Evolutionary conservation across 2,797 vertebrate genomes (phyloP).

Genomic region (Hephaestus fuliginosus): DNA sequence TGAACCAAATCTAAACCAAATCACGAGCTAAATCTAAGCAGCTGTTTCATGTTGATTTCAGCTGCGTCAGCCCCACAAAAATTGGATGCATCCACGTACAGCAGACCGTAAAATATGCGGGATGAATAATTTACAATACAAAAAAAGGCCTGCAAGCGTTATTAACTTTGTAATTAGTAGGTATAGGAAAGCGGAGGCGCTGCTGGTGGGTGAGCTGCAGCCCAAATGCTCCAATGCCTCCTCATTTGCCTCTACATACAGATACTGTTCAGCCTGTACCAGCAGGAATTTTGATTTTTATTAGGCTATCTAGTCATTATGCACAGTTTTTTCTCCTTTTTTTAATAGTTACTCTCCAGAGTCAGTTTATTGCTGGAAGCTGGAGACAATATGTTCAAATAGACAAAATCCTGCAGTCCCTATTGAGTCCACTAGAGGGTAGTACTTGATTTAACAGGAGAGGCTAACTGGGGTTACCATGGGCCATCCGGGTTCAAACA

Average conservation of each 20-base stretch:
- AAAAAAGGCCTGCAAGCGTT: neutral
- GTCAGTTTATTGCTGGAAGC: neutral
- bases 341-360: neutral
- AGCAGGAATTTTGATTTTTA: neutral
- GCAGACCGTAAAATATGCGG: neutral
- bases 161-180: slow-evolving; percentile 2
- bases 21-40: neutral
- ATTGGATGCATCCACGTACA: neutral
- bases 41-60: slow-evolving; percentile 18
- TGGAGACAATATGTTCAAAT: neutral
- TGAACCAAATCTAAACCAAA: neutral
- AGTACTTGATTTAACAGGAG: slow-evolving; percentile 26
- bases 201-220: neutral
- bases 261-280: neutral
- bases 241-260: too few species aligned
- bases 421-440: slow-evolving; percentile 50
- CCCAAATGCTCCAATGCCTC: neutral
- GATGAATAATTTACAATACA: neutral
- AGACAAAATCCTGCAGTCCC: neutral
- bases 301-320: neutral
- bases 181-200: neutral
- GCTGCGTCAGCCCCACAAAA: slow-evolving; percentile 6
- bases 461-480: neutral
- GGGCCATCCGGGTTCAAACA: slow-evolving; percentile 21
- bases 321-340: neutral